Evolutionary conservation across 2,797 vertebrate genomes (phyloP), one percentile per base, ranked within the genome.

Genomic region (Oceanodroma leucorhoa): DNA sequence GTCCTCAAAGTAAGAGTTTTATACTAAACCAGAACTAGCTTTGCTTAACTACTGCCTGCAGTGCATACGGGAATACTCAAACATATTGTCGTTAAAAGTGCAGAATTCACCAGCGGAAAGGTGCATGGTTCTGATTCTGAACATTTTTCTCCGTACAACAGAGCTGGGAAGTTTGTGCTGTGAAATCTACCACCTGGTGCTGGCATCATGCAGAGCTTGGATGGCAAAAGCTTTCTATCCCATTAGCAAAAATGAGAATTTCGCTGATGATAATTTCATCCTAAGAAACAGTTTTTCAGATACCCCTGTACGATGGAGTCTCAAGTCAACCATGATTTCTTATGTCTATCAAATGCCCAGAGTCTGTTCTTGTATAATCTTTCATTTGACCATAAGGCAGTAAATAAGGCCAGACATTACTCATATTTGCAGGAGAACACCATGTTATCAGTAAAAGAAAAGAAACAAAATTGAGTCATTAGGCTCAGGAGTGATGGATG

Each of bases 401-500:
- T 24, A 82, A 65, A 77, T 38, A 67, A 72, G 38, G 91, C 26
- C 38, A 95, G 79, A 69, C 43, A 70, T 62, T 46, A 57, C 8
- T 64, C 43, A 36, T 30, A 69, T 72, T 79, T 87, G 23, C 38
- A 79, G 50, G 29, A 84, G 66, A 77, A 73, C 64, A 85, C 5
- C 41, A 46, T 32, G 65, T 43, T 90, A 88, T 65, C 45, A 89
- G 43, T n/a, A 40, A 89, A 93, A 86, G 10, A 80, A 77, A 77
- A 43, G 50, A 91, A 91, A 41, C 4, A 65, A 92, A 79, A 93
- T 58, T 58, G 71, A 95, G 55, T 82, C 46, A 61, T 87, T 89
- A 93, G 26, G 43, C 32, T 72, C 64, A 79, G 62, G 10, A 85
- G 75, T 65, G 58, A 87, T 65, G 34, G 46, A 69, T 55, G 32